Base-by-base conservation (phyloP, 2,888 invertebrate genomes). In the Adineta ricciae region DNA sequence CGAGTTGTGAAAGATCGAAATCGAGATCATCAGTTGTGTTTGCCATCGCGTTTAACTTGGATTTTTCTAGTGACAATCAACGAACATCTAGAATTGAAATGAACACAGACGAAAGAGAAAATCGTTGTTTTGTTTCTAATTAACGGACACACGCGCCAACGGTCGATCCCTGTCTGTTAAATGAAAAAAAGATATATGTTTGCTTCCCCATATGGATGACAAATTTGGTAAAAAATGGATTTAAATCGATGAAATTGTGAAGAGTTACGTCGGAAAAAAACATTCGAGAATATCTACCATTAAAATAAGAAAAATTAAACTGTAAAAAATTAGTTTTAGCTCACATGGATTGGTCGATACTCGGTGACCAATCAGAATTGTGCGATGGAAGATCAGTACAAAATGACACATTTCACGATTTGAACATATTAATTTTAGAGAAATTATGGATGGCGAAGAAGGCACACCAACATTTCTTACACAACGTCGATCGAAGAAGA, bases 401-500 rank as follows among this genome's bases (percentile, higher is more conserved):
- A n/a, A n/a, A n/a, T n/a, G n/a, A n/a, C n/a, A n/a, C n/a, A n/a
- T n/a, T n/a, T n/a, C n/a, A n/a, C n/a, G n/a, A n/a, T n/a, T n/a
- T 46, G 11, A 46, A 46, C 5, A 46, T 46, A 5, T 46, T 46
- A 11, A 46, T 46, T 46, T 11, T 46, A 46, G 46, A 46, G 32
- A 64, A 32, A 64, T 32, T 11, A 64, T 64, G 64, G 21, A 78
- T 41, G 21, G 24, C 8, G 38, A 38, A 36, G 41, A 78, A 38
- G n/a, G 24, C 41, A 5, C 36, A 11, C 36, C 8, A 41, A 24
- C 73, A 24, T 78, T 78, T 24, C 41, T 78, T 41, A 38, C 24
- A 38, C 73, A 78, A 78, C 73, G 73, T 78, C 73, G 73, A 38
- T 41, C 73, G 24, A 78, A 78, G 24, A 78, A 41, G 24, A 78